These are phyloP conservation scores for Leptinotarsa rubiginosa DNA, from an alignment of 2,888 invertebrate species.

Conservation along the genomic window DNA sequence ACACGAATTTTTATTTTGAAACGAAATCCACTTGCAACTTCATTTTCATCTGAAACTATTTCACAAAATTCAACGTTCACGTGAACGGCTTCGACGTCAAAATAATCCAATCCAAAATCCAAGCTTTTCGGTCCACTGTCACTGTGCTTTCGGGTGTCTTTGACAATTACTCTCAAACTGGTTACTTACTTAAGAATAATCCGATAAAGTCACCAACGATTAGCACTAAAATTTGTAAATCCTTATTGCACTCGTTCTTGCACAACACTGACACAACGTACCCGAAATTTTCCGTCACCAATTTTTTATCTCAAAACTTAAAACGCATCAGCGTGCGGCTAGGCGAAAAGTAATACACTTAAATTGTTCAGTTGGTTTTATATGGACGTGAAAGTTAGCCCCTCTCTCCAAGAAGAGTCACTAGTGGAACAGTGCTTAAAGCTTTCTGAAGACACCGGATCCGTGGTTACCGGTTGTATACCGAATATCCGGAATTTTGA, in stretches of 20 bases:
- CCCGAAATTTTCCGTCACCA: conserved; percentile 39
- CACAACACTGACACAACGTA: conserved; percentile 50
- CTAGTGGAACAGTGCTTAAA: conserved; percentile 58
- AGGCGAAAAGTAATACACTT: conserved; percentile 65
- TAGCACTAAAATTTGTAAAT: conserved; percentile 28
- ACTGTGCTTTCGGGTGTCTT: conserved; percentile 33
- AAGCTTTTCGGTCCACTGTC: conserved; percentile 27
- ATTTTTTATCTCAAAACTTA: conserved; percentile 33
- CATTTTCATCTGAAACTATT: neutral
- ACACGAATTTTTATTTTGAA: neutral
- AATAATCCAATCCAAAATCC: conserved; percentile 16
- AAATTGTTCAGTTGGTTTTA: conserved; percentile 66
- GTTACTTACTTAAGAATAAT: conserved; percentile 43
- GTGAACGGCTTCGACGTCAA: conserved; percentile 11
- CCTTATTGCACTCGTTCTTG: conserved; percentile 37
- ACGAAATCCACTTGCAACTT: neutral
- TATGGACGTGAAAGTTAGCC: conserved; percentile 67
- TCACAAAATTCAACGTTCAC: conserved; percentile 6
- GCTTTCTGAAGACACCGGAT: conserved; percentile 58
- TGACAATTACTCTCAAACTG: conserved; percentile 8
- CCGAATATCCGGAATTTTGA: conserved; percentile 57
- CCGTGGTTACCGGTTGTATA: conserved; percentile 49
- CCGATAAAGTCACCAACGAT: conserved; percentile 38
- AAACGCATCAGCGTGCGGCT: conserved; percentile 49
- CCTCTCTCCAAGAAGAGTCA: conserved; percentile 60